A percentile compares a stretch with the other conserved stretches of the same genome.
These are phyloP conservation scores for Podabrus alpinus DNA, from an alignment of 2,888 invertebrate genomes.

Conservation along the genomic window DNA sequence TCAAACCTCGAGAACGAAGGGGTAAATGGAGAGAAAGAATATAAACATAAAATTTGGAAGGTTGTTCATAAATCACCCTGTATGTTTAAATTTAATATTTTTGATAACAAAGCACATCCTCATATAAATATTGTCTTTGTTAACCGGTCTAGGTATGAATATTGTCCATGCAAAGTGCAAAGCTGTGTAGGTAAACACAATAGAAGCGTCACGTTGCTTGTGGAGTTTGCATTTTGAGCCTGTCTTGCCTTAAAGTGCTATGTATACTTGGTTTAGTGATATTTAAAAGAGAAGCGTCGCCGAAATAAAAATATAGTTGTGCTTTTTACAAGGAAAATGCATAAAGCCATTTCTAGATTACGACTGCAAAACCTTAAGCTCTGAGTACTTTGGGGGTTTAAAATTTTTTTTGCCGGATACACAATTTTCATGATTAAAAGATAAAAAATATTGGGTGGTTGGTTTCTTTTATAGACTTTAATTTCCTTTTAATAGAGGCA, in stretches of 20 bases:
- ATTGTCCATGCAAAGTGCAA: constrained; percentile 51
- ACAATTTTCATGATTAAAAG: neutral
- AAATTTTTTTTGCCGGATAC: neutral
- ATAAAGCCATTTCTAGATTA: constrained; percentile 13
- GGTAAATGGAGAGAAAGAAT: neutral
- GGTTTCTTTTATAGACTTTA: neutral
- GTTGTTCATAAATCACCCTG: neutral
- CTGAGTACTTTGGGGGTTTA: neutral
- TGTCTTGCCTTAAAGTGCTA: constrained; percentile 19
- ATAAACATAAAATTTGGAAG: neutral
- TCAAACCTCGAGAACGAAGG: too few species aligned
- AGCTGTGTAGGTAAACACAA: constrained; percentile 50
- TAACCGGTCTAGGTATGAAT: constrained; percentile 42
- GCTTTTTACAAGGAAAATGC: constrained; percentile 25
- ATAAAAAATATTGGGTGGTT: neutral
- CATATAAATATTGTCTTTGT: constrained; percentile 34
- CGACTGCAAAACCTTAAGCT: neutral
- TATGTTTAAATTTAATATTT: neutral
- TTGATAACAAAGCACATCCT: constrained; percentile 33
- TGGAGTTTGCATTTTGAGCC: constrained; percentile 24
- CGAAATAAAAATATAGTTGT: constrained; percentile 24
- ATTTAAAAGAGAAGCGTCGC: constrained; percentile 25
- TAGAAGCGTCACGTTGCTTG: constrained; percentile 33
- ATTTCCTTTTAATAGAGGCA: neutral
- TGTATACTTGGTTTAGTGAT: constrained; percentile 23